Percentiles rank a stretch among this genome's conserved stretches.
phyloP scores from a whole-genome alignment of 1,140 invertebrate species.

The Ceratina australensis region DNA sequence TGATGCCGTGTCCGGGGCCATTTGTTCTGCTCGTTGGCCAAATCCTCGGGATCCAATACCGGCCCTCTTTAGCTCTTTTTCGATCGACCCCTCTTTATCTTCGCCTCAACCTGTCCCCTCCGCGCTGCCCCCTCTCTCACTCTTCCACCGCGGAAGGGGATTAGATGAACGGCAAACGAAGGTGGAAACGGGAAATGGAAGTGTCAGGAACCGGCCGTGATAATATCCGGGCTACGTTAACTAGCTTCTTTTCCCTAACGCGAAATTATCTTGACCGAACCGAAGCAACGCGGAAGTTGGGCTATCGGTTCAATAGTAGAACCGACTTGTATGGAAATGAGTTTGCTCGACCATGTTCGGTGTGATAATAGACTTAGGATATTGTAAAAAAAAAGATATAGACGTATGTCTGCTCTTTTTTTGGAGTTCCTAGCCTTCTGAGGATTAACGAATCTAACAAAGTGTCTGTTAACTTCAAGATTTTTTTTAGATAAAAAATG shows the following conservation, averaged over 20 bases:
- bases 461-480: too few species aligned
- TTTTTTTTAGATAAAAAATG: too few species aligned
- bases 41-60: slow-evolving; percentile 57
- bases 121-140: background rate
- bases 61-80: slow-evolving; percentile 36
- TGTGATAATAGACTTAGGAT: background rate
- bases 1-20: slow-evolving; percentile 37
- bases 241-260: slow-evolving; percentile 41
- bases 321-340: background rate
- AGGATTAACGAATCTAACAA: too few species aligned
- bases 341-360: background rate
- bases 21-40: slow-evolving; percentile 57
- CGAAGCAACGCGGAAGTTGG: background rate
- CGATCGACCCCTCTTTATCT: slow-evolving; percentile 32
- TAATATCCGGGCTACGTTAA: slow-evolving; percentile 54
- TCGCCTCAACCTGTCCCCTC: slow-evolving; percentile 36
- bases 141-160: slow-evolving; percentile 24
- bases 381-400: background rate
- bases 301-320: background rate
- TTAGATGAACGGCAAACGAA: slow-evolving; percentile 28
- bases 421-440: too few species aligned
- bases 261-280: slow-evolving; percentile 8
- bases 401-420: background rate
- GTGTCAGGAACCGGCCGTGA: slow-evolving; percentile 45
- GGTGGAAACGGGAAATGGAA: slow-evolving; percentile 53